Evolutionary conservation across 2,888 invertebrate genomes (phyloP), one percentile per base, ranked within the genome.

Genomic region (Panzeria rudis): DNA sequence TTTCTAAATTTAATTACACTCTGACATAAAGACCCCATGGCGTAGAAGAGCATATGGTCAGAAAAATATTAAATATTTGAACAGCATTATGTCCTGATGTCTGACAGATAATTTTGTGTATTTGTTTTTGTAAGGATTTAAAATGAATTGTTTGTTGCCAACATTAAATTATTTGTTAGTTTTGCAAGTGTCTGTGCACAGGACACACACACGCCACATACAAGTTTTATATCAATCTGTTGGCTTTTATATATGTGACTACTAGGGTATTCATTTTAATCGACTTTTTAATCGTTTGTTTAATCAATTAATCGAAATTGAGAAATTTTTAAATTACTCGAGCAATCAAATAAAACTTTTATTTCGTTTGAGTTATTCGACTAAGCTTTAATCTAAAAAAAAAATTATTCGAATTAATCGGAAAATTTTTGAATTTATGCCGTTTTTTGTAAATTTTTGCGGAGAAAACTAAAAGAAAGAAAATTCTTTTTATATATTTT

Each of bases 151-250:
- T 50, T 35, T 38, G 29, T 59, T 50, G 59, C 50, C 68, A 76
- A 20, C 29, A 54, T 66, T 41, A 66, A 76, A 54, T 56, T 56
- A 44, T 66, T 54, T 66, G 25, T n/a, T n/a, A n/a, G n/a, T n/a
- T n/a, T n/a, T 71, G 54, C 5, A 5, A 17, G 32, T 54, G 35
- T 20, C 7, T n/a, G n/a, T n/a, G n/a, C 15, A n/a, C n/a, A n/a
- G n/a, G 3, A 20, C 17, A 50, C 15, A 38, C 29, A 29, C n/a
- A n/a, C n/a, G n/a, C n/a, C n/a, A 41, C 25, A 61, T 38, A 50
- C 20, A 50, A 29, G 25, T 61, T 41, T 15, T 15, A 13, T 44
- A 32, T 59, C 47, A 59, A 38, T n/a, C n/a, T 29, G 7, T 59
- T 25, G 11, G n/a, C 8, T 23, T 56, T 17, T n/a, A 17, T 59